Base-by-base conservation (phyloP, 1,140 invertebrate species). In the Neodiprion lecontei region DNA sequence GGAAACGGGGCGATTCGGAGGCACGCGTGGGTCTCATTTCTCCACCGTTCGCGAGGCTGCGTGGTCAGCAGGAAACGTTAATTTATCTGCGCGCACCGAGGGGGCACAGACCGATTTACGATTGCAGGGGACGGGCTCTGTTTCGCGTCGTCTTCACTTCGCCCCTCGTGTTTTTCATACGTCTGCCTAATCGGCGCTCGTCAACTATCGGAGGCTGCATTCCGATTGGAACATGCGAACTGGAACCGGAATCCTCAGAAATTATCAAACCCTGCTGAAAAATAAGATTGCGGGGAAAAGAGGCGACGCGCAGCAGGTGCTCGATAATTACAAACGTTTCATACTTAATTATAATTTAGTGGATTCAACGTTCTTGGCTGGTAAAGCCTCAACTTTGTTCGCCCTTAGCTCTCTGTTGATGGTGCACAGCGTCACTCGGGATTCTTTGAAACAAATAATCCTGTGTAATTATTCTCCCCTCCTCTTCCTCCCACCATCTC, bases 311-410 rank as follows among this genome's bases (percentile, higher is more conserved):
- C 50, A 73, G 80, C 82, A 85, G 86, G 82, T 84, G 84, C 81
- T 78, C 75, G 75, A 82, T 85, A 86, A 86, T 86, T 86, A 84
- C 84, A 72, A 82, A 78, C 79, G 82, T 87, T 87, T 86, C 82
- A 85, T 86, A 87, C 85, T 85, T 87, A 86, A 87, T 87, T 86
- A 85, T 78, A 83, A 85, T 84, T 86, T 79, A 76, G 69, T 74
- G 65, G 65, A 73, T 74, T 61, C 53, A 61, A 61, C 9, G 53
- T 61, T 17, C 53, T 61, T 17, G 53, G 3, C 53, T 12, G 53
- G 11, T 5, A 61, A 17, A 61, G 53, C n/a, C 53, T 61, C 53
- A 61, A 61, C 53, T 61, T 61, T 61, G 53, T 61, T 47, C 68
- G 7, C 23, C 7, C 61, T 14, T n/a, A 21, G 61, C 11, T n/a